Evolutionary conservation across 2,888 invertebrate species (phyloP).

Genomic region (Cantharis rustica): DNA sequence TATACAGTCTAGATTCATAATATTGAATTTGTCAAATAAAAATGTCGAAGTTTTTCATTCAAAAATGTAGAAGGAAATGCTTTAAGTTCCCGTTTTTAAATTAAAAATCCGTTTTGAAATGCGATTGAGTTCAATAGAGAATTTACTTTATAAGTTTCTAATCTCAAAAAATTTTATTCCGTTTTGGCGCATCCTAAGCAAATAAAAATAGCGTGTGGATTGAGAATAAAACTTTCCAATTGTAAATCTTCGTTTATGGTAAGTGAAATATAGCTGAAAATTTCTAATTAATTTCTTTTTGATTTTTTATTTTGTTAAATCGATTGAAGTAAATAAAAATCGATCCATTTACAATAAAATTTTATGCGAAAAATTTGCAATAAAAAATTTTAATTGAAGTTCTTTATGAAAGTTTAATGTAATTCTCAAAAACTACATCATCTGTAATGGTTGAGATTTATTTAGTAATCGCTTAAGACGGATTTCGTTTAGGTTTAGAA

Average conservation of each 20-base stretch:
- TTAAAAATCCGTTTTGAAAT: not conserved
- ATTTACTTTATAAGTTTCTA: not conserved
- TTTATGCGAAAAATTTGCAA: not conserved
- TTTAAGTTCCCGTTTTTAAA: not conserved
- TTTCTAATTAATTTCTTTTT: not conserved
- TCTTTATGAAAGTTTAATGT: not conserved
- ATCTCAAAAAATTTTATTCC: not conserved
- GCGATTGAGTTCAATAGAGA: not conserved
- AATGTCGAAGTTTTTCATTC: not conserved
- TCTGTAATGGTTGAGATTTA: constrained; percentile 7
- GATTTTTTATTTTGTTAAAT: not conserved
- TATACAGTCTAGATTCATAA: not conserved
- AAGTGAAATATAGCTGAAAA: not conserved
- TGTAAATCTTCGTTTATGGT: not conserved
- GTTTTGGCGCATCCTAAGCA: not conserved
- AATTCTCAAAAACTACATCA: constrained; percentile 3
- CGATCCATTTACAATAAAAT: not conserved
- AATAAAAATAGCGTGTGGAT: not conserved
- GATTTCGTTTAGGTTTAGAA: constrained; percentile 3
- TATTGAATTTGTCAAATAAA: not conserved
- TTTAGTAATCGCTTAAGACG: not conserved
- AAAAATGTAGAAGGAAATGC: not conserved
- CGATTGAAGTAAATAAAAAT: not conserved
- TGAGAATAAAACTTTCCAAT: not conserved
- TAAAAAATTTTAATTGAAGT: not conserved